Percentiles rank a stretch among this genome's conserved stretches.
Evolutionary conservation across 2,113 vertebrate genomes (phyloP).

Genomic region (Equus przewalskii): DNA sequence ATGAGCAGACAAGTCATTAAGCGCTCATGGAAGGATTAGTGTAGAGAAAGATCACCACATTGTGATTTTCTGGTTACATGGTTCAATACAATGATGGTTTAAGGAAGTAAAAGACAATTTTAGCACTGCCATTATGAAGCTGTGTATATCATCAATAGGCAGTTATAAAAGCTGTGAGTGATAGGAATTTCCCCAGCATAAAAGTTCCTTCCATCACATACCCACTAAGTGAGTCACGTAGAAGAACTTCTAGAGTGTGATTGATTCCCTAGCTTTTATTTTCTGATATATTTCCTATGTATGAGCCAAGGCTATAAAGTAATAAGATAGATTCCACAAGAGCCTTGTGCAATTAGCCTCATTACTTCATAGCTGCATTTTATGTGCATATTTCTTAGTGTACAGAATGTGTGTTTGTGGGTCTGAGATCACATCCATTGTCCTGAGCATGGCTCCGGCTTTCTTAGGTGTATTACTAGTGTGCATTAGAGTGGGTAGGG

Average conservation of each 20-base stretch:
- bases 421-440: neutral
- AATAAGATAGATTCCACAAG: neutral
- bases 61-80: slow-evolving; percentile 90
- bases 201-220: slow-evolving; percentile 71
- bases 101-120: slow-evolving; percentile 88
- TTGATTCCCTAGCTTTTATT: slow-evolving; percentile 70
- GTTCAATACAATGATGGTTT: slow-evolving; percentile 88
- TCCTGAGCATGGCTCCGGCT: neutral
- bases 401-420: neutral
- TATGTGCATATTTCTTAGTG: neutral
- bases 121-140: slow-evolving; percentile 82
- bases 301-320: slow-evolving; percentile 7
- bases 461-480: neutral
- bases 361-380: slow-evolving; percentile 45
- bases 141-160: slow-evolving; percentile 79
- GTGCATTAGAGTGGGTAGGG: neutral
- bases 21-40: slow-evolving; percentile 86
- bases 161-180: slow-evolving; percentile 83
- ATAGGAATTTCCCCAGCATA: slow-evolving; percentile 76
- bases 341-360: slow-evolving; percentile 29
- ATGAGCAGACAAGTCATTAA: slow-evolving; percentile 89
- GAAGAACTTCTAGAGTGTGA: slow-evolving; percentile 59
- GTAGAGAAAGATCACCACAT: slow-evolving; percentile 86
- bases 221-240: slow-evolving; percentile 52
- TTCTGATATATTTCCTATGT: slow-evolving; percentile 42